Evolutionary conservation across 1,140 invertebrate species (phyloP), one percentile per base, ranked within the genome.

Genomic region (Brachionus asplanchnoidis): DNA sequence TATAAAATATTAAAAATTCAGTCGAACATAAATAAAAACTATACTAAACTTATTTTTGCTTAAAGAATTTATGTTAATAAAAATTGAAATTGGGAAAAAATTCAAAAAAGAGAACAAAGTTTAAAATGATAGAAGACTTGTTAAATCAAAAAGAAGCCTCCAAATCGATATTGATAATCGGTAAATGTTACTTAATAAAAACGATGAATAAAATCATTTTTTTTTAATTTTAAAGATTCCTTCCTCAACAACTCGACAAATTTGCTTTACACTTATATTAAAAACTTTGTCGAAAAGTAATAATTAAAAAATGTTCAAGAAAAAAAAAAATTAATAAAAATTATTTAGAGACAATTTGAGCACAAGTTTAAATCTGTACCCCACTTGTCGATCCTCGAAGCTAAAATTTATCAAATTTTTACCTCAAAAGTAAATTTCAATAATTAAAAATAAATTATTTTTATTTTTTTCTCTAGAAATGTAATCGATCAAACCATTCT

Each of bases 41-140:
- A n/a, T n/a, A n/a, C n/a, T n/a, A n/a, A 23, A 60, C 28, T 68
- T 68, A 14, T 32, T 68, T 68, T 68, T 68, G 66, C 66, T 32
- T n/a, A 28, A 4, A 32, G 36, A 68, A 36, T 68, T 68, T 32
- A 32, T 32, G 26, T 28, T 32, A 40, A 68, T 32, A 68, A 68
- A 40, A 60, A 20, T 60, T 20, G 20, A 40, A 44, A 73, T 40
- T 40, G 68, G 20, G 32, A 42, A 73, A 73, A 73, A 73, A 65
- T 65, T 65, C 5, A 65, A 65, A 65, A n/a, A 20, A 28, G 9
- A 20, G 17, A 73, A 40, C 14, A 7, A 17, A 7, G 40, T 17
- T 32, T 40, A 40, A 80, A 80, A 80, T 80, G 77, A 80, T 80
- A 23, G 77, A 80, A 65, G 50, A 80, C 7, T 50, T 80, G 11